Conservation (phyloP, 2,888 invertebrate genomes). For the Tryphoninae sp. region DNA sequence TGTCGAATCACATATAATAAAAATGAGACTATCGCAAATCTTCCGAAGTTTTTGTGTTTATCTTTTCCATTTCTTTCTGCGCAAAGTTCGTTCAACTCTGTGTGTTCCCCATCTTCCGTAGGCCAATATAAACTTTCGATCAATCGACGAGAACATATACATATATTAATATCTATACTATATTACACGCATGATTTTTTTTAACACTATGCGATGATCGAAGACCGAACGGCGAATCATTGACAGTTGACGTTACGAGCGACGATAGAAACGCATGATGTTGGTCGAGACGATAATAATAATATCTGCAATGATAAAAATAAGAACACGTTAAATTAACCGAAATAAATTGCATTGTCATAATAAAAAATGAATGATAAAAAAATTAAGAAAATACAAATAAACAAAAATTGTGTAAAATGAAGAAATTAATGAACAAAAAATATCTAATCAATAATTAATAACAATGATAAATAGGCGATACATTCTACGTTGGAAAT, state of each 20-base stretch:
- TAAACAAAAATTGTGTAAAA: not conserved
- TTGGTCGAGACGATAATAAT: slow-evolving; percentile 39
- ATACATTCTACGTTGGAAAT: too few relatives aligned
- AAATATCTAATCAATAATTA: not conserved
- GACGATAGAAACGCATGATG: slow-evolving; percentile 37
- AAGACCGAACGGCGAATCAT: slow-evolving; percentile 9
- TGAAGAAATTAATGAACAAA: not conserved
- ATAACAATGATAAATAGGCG: too few relatives aligned
- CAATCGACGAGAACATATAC: slow-evolving; percentile 30
- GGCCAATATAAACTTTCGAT: slow-evolving; percentile 51
- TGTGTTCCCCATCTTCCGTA: slow-evolving; percentile 26
- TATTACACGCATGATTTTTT: slow-evolving; percentile 38
- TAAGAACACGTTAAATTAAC: not conserved
- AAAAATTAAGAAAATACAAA: not conserved
- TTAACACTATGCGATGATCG: slow-evolving; percentile 3
- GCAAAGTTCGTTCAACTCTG: not conserved
- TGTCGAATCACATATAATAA: slow-evolving; percentile 59
- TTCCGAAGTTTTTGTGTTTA: slow-evolving; percentile 51
- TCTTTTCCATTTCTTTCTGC: slow-evolving; percentile 3
- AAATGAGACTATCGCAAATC: slow-evolving; percentile 43
- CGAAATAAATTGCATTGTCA: not conserved
- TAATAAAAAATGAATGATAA: not conserved
- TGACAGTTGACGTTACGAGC: slow-evolving; percentile 17
- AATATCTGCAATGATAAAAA: slow-evolving; percentile 39
- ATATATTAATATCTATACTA: slow-evolving; percentile 14